Evolutionary conservation across 2,113 vertebrate genomes (phyloP), one percentile per base, ranked within the genome.

Genomic region (Spea multiplicata): DNA sequence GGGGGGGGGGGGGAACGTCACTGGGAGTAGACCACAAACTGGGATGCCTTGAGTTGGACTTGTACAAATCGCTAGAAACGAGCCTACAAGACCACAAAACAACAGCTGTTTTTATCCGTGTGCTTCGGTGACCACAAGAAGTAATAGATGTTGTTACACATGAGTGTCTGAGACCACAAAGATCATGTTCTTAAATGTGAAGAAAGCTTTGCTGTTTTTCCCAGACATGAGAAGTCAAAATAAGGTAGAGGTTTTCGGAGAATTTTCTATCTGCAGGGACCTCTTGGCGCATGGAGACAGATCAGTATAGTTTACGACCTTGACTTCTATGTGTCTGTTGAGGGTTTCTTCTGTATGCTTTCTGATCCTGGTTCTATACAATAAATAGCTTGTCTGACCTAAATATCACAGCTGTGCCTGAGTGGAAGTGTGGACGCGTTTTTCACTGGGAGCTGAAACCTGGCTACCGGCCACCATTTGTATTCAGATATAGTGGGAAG

Each of bases 61-160:
- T 46, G 8, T 44, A 59, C 48, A 74, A 68, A 71, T 74, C 64
- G 45, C 71, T 67, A 59, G 57, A 80, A 59, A 78, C 53, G 76
- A 78, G 48, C 48, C 17, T 53, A 55, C 8, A 44, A 80, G 73
- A 73, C 78, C 78, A 68, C 78, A 74, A 80, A 66, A 67, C 62
- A 73, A 73, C 71, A 74, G 64, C 66, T 74, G 78, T 74, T 73
- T 44, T 50, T 17, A 48, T 67, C 65, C 71, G 47, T 67, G 52
- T 44, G 77, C 71, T 67, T 30, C n/a, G 16, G 52, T 50, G 64
- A 80, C 64, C 78, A 53, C 78, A 80, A 71, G 30, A 74, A 71
- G 78, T 80, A 80, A 80, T 80, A 74, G 78, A 80, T 80, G 78
- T 80, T 80, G 78, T 80, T 74, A 68, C 64, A 80, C 78, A 73